These are phyloP conservation scores for Ornithorhynchus anatinus DNA, from an alignment of 2,113 vertebrate species.

Conservation along the genomic window DNA sequence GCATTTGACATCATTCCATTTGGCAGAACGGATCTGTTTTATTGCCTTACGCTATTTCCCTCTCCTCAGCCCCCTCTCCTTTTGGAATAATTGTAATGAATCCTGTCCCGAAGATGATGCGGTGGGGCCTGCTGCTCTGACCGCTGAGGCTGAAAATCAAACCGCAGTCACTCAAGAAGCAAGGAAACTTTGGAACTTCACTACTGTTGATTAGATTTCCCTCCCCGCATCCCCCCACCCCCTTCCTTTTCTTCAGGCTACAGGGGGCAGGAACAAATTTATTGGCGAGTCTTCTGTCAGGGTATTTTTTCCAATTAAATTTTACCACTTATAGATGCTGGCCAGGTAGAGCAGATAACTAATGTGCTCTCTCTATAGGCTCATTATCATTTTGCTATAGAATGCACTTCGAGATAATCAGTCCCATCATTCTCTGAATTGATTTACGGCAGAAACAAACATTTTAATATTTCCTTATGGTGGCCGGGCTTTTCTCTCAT, in stretches of 20 bases:
- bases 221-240: too few relatives aligned
- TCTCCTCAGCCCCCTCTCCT: conserved; percentile 6
- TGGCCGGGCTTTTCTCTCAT: conserved; percentile 1
- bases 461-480: conserved; percentile 37
- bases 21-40: neutral
- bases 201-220: conserved; percentile 49
- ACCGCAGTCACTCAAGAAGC: conserved; percentile 21
- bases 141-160: conserved; percentile 61
- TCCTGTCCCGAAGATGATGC: conserved; percentile 52
- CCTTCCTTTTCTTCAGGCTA: conserved; percentile 30
- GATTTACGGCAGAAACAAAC: conserved; percentile 45
- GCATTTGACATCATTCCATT: neutral
- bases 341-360: conserved; percentile 52
- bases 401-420: conserved; percentile 43
- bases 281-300: conserved; percentile 31
- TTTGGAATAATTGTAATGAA: conserved; percentile 50
- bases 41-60: neutral
- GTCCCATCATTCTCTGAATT: neutral
- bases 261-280: conserved; percentile 54
- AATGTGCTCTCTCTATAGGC: conserved; percentile 32
- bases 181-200: conserved; percentile 53
- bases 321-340: conserved; percentile 44
- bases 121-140: conserved; percentile 39
- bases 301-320: conserved; percentile 56
- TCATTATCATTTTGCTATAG: conserved; percentile 37